These are phyloP conservation scores for Ganaspis sp. DNA, from an alignment of 1,140 invertebrate genomes.

Conservation along the genomic window DNA sequence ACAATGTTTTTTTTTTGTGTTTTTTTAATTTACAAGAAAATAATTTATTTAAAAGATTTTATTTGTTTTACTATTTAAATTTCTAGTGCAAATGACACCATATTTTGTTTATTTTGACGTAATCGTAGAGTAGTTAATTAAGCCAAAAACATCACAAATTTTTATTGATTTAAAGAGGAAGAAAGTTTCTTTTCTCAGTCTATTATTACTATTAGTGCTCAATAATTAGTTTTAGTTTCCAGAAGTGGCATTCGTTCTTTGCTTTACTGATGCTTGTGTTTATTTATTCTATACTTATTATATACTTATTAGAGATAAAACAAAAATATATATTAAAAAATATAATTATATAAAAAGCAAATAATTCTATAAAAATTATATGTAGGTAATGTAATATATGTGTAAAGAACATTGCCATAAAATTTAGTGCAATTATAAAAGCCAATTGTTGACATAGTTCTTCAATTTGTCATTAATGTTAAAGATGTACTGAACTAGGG, in stretches of 20 bases:
- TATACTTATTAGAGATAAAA: not conserved
- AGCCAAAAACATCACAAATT: too few relatives aligned
- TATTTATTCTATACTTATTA: constrained; percentile 33
- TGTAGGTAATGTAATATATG: constrained; percentile 27
- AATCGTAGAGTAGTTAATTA: constrained; percentile 54
- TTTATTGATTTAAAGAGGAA: too few relatives aligned
- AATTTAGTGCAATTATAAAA: constrained; percentile 43
- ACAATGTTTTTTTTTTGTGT: too few relatives aligned
- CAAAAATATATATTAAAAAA: too few relatives aligned
- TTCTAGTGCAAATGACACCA: not conserved
- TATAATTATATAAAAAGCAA: constrained; percentile 4
- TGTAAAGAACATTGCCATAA: constrained; percentile 35
- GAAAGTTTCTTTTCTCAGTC: constrained; percentile 37
- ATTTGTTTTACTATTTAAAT: too few relatives aligned
- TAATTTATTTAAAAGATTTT: too few relatives aligned
- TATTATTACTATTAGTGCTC: constrained; percentile 50
- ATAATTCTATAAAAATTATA: constrained; percentile 10
- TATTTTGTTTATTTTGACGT: constrained; percentile 34
- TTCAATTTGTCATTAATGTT: constrained; percentile 14
- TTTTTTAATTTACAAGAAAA: too few relatives aligned
- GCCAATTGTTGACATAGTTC: not conserved
- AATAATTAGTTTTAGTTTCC: constrained; percentile 33
- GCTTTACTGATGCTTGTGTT: constrained; percentile 43
- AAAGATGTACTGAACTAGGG: not conserved
- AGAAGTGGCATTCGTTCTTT: constrained; percentile 22